These are phyloP conservation scores for Acanthopleura granulata DNA, from an alignment of 2,888 invertebrate genomes.

Conservation along the genomic window DNA sequence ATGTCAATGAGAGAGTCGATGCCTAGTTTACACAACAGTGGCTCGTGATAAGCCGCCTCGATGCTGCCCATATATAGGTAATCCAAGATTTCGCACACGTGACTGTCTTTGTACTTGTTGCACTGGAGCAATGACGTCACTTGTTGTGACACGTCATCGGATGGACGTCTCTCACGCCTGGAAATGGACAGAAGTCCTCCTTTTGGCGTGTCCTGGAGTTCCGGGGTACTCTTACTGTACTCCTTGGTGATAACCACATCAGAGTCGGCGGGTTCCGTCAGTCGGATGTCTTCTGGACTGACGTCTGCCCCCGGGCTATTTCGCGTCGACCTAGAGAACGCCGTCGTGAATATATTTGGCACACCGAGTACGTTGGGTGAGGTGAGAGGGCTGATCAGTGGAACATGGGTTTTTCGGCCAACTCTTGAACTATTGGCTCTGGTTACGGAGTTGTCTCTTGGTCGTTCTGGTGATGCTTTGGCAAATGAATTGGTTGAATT, in stretches of 20 bases:
- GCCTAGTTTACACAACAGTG: slow-evolving; percentile 69
- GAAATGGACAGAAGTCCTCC: slow-evolving; percentile 24
- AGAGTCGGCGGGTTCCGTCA: background rate
- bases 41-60: slow-evolving; percentile 69
- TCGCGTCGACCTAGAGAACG: slow-evolving; percentile 39
- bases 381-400: background rate
- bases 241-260: background rate
- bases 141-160: slow-evolving; percentile 40
- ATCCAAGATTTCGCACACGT: slow-evolving; percentile 41
- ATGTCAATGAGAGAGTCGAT: slow-evolving; percentile 71
- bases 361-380: slow-evolving; percentile 28
- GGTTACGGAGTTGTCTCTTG: background rate
- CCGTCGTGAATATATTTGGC: slow-evolving; percentile 45
- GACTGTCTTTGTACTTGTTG: slow-evolving; percentile 15
- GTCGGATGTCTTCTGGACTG: slow-evolving; percentile 31
- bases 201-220: slow-evolving; percentile 15
- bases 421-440: background rate
- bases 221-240: slow-evolving; percentile 13
- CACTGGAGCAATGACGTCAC: slow-evolving; percentile 1
- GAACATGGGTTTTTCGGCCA: background rate
- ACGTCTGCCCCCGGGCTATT: background rate
- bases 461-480: background rate
- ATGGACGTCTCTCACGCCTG: slow-evolving; percentile 30
- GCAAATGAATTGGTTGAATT: background rate
- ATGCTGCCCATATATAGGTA: slow-evolving; percentile 69